A percentile compares a stretch with the other conserved stretches of the same genome.
Evolutionary conservation across 1,140 invertebrate species (phyloP).

Genomic region (Andrena cerasifolii): DNA sequence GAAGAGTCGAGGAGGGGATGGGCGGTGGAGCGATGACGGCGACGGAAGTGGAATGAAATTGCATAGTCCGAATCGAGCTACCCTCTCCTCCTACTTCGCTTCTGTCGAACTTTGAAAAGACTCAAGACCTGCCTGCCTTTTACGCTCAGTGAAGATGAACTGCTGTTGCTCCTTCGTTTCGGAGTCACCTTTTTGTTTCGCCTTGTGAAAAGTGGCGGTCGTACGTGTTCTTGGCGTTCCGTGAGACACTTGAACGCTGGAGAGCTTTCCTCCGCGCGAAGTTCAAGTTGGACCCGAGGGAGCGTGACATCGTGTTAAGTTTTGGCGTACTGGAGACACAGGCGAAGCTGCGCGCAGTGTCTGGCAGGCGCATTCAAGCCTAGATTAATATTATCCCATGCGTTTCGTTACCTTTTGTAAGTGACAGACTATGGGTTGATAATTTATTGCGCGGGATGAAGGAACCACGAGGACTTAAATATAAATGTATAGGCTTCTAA

Average conservation of each 20-base stretch:
- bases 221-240: background rate
- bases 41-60: constrained; percentile 31
- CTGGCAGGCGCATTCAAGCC: too few relatives aligned
- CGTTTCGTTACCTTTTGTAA: too few relatives aligned
- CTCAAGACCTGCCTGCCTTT: background rate
- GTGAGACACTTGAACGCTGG: background rate
- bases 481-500: too few relatives aligned
- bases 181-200: constrained; percentile 15
- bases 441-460: too few relatives aligned
- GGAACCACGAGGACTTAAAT: too few relatives aligned
- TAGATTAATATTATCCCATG: too few relatives aligned
- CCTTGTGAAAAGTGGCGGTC: background rate
- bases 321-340: too few relatives aligned
- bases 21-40: background rate
- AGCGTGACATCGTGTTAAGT: too few relatives aligned
- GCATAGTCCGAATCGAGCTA: constrained; percentile 5
- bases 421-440: too few relatives aligned
- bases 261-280: background rate
- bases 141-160: constrained; percentile 43
- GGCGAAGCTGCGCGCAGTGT: too few relatives aligned
- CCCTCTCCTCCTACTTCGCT: background rate
- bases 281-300: background rate
- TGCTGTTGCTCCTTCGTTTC: constrained; percentile 25
- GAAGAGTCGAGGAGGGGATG: background rate
- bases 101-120: constrained; percentile 39